phyloP scores from a whole-genome alignment of 1,140 invertebrate species.

The Hydropsyche tenuis region DNA sequence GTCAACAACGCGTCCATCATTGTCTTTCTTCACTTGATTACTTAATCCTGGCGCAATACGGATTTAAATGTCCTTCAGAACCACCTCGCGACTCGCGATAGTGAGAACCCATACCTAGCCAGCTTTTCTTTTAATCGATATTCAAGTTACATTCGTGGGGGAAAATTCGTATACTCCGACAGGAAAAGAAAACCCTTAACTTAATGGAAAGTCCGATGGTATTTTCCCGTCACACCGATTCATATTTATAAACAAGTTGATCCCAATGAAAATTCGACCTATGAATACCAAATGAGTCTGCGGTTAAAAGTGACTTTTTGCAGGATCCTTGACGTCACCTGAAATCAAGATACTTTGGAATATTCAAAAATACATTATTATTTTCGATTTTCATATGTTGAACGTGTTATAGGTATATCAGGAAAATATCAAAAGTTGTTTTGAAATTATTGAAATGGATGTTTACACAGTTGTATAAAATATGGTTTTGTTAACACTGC shows the following conservation, averaged over 20 bases:
- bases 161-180: neutral
- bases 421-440: too few species aligned
- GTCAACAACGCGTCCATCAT: slow-evolving; percentile 23
- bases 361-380: too few species aligned
- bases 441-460: too few species aligned
- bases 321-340: too few species aligned
- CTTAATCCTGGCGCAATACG: slow-evolving; percentile 5
- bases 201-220: slow-evolving; percentile 9
- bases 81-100: neutral
- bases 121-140: slow-evolving; percentile 16
- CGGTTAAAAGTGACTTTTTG: neutral
- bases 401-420: too few species aligned
- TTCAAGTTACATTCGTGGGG: slow-evolving; percentile 7
- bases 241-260: neutral
- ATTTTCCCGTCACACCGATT: neutral
- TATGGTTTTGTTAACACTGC: too few species aligned
- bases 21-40: slow-evolving; percentile 9
- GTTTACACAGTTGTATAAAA: too few species aligned
- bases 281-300: neutral
- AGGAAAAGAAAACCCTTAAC: slow-evolving; percentile 15
- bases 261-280: neutral
- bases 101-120: neutral
- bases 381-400: too few species aligned
- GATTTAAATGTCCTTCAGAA: slow-evolving; percentile 10
- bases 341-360: too few species aligned